Evolutionary conservation across 92 coral and sea anemone species (phyloP).

Genomic region (Pocillopora grandis): DNA sequence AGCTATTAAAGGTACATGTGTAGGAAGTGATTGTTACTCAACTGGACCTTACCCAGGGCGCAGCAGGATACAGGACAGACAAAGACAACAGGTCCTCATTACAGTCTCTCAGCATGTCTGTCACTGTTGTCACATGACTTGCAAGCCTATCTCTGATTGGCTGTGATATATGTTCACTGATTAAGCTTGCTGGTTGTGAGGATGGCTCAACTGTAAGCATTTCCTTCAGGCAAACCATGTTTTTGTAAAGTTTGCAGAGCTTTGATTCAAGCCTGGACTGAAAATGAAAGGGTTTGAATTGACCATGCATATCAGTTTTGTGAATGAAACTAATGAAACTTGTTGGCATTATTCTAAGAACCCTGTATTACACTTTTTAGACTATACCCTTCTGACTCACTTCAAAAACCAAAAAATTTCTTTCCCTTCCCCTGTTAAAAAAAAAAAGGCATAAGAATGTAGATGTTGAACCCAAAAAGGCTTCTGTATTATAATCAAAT

Average conservation of each 20-base stretch:
- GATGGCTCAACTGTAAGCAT: slow-evolving; percentile 25
- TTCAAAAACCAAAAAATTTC: no score
- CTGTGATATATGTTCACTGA: slow-evolving; percentile 68
- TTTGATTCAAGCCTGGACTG: slow-evolving; percentile 86
- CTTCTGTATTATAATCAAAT: no score
- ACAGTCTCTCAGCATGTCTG: slow-evolving; percentile 60
- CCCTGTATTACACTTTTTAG: no score
- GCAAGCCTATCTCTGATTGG: slow-evolving; percentile 74
- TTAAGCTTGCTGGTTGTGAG: slow-evolving; percentile 11
- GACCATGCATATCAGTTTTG: no score
- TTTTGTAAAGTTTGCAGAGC: slow-evolving; percentile 78
- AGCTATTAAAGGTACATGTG: no score
- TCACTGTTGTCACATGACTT: slow-evolving; percentile 61
- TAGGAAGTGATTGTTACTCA: no score
- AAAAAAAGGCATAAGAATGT: no score
- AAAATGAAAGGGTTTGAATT: background rate
- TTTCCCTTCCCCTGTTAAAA: no score
- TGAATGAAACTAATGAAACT: no score
- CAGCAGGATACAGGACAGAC: slow-evolving; percentile 76
- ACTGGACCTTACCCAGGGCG: slow-evolving; percentile 78
- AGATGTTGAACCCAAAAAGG: no score
- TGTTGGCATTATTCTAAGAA: no score
- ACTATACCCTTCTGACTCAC: no score
- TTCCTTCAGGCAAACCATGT: slow-evolving; percentile 61
- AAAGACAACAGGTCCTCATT: slow-evolving; percentile 72